Conservation (phyloP, 2,888 invertebrate genomes). For the Apotomis betuletana region DNA sequence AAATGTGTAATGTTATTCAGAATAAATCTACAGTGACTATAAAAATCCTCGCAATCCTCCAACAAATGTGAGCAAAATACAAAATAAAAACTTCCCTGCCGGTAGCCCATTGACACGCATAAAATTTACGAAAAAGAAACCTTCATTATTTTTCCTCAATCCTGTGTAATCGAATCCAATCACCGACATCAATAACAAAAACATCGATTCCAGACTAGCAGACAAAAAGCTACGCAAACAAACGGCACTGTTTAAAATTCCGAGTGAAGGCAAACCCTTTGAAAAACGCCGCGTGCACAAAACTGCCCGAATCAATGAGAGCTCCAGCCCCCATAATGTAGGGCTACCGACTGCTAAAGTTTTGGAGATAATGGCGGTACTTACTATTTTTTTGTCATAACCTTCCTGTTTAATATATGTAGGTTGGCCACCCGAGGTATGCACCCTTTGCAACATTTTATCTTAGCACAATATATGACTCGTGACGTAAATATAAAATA, state of each 20-base stretch:
- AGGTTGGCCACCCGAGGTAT: too few species aligned
- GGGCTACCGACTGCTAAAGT: conserved; percentile 33
- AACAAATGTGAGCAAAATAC: too few species aligned
- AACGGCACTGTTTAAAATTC: conserved; percentile 37
- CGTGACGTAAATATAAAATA: too few species aligned
- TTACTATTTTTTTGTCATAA: neutral
- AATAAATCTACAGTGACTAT: too few species aligned
- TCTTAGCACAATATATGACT: too few species aligned
- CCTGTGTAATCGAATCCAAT: conserved; percentile 19
- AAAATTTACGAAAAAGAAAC: neutral
- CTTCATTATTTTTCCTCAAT: conserved; percentile 1
- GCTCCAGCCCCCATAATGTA: conserved; percentile 41
- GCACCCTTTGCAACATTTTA: too few species aligned
- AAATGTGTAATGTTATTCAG: too few species aligned
- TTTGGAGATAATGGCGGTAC: neutral
- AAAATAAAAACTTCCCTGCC: neutral
- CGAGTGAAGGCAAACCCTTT: conserved; percentile 30
- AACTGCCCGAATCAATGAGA: conserved; percentile 52
- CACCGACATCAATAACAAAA: conserved; percentile 15
- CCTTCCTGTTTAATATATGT: neutral
- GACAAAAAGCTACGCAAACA: conserved; percentile 26
- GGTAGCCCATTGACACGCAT: neutral
- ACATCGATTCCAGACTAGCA: conserved; percentile 24
- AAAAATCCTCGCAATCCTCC: too few species aligned
- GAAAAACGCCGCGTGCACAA: conserved; percentile 42